Conservation (phyloP, 2,888 invertebrate species). For the Drosophila macrothrix region DNA sequence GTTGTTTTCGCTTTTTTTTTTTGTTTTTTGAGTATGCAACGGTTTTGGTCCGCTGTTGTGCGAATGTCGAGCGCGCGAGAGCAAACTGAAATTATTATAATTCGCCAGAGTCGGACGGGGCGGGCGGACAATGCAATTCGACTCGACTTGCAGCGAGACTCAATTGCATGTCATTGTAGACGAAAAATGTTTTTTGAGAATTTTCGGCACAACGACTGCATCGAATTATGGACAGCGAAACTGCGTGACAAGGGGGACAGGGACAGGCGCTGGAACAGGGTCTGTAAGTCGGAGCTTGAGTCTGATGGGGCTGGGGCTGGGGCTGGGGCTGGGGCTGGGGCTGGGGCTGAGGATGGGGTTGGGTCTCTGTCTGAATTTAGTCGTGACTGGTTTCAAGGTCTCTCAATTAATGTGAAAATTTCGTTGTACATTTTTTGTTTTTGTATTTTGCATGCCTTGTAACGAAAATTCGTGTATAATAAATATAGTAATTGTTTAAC, state of each 20-base stretch:
- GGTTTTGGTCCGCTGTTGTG: constrained; percentile 59
- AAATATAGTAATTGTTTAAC: constrained; percentile 76
- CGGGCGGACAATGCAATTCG: constrained; percentile 58
- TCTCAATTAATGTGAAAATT: constrained; percentile 79
- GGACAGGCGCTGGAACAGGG: constrained; percentile 8
- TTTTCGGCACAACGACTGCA: constrained; percentile 63
- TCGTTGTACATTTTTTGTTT: constrained; percentile 67
- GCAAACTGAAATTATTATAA: constrained; percentile 67
- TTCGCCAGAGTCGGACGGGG: constrained; percentile 43
- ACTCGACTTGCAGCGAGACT: constrained; percentile 65
- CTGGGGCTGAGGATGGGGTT: constrained; percentile 42
- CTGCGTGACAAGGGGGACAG: constrained; percentile 13
- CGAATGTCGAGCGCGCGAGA: constrained; percentile 71
- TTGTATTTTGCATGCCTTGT: constrained; percentile 67
- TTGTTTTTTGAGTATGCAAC: constrained; percentile 44
- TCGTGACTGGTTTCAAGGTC: constrained; percentile 80
- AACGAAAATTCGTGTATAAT: constrained; percentile 76
- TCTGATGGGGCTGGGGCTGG: constrained; percentile 19
- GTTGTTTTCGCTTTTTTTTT: constrained; percentile 30
- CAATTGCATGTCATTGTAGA: constrained; percentile 80
- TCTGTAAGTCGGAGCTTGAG: constrained; percentile 34
- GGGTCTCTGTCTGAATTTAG: constrained; percentile 75
- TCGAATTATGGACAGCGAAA: constrained; percentile 27
- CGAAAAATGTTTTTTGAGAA: constrained; percentile 60
- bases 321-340: too few relatives aligned